Evolutionary conservation across 2,113 vertebrate species (phyloP).

Genomic region (Natator depressus): DNA sequence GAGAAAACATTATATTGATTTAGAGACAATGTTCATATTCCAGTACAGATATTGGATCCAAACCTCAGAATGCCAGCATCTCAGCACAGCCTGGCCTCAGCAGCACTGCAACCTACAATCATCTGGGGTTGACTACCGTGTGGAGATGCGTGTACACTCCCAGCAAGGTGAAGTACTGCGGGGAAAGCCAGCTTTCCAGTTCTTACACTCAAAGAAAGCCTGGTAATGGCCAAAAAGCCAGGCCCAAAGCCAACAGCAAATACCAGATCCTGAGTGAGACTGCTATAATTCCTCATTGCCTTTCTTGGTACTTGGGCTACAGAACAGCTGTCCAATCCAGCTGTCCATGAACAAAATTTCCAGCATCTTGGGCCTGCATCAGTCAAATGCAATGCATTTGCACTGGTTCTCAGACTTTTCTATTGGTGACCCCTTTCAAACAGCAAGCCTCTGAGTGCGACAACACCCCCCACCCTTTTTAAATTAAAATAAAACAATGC

Average conservation of each 20-base stretch:
- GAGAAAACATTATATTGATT: rapidly evolving
- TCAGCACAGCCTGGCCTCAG: rapidly evolving
- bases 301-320: constrained; percentile 41
- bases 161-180: neutral
- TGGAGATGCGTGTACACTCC: neutral
- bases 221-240: constrained; percentile 20
- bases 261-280: constrained; percentile 17
- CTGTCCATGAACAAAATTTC: constrained; percentile 19
- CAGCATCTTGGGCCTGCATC: constrained; percentile 17
- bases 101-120: rapidly evolving
- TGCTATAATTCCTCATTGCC: constrained; percentile 53
- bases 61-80: neutral
- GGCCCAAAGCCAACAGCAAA: constrained; percentile 36
- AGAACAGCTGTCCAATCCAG: constrained; percentile 3
- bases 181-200: neutral
- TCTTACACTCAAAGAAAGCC: neutral
- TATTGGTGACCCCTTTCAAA: too few species aligned
- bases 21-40: neutral
- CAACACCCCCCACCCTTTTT: too few species aligned
- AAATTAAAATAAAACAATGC: too few species aligned
- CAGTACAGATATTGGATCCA: rapidly evolving
- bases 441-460: too few species aligned
- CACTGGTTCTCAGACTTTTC: too few species aligned
- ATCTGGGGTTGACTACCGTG: neutral
- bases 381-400: neutral